phyloP scores from a whole-genome alignment of 2,797 vertebrate species.

The Gymnodraco acuticeps region DNA sequence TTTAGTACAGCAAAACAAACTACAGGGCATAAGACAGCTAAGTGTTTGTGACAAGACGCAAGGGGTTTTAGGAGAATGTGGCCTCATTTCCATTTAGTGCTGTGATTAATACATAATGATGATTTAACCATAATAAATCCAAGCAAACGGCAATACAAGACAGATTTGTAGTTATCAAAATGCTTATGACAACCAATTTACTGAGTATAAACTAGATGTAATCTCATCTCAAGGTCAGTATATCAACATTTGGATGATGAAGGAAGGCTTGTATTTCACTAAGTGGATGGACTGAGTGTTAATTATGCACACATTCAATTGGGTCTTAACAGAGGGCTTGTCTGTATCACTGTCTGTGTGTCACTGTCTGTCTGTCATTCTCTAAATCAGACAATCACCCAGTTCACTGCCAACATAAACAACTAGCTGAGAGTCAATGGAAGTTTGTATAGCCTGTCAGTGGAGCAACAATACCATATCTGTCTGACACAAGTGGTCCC shows the following conservation, averaged over 20 bases:
- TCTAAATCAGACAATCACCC: slow-evolving; percentile 47
- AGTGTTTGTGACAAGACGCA: too few species aligned
- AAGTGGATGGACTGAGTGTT: neutral
- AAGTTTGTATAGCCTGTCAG: slow-evolving; percentile 55
- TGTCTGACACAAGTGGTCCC: slow-evolving; percentile 65
- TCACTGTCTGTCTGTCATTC: slow-evolving; percentile 29
- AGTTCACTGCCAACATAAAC: slow-evolving; percentile 60
- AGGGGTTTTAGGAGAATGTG: too few species aligned
- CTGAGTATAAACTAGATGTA: neutral
- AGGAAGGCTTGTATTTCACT: neutral
- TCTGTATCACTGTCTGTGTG: slow-evolving; percentile 25
- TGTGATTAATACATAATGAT: too few species aligned
- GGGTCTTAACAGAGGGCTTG: slow-evolving; percentile 10
- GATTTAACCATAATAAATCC: too few species aligned
- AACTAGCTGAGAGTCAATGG: slow-evolving; percentile 49
- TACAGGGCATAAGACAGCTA: too few species aligned
- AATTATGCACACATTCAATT: slow-evolving; percentile 14
- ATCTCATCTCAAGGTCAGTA: too few species aligned
- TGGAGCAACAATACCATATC: slow-evolving; percentile 62
- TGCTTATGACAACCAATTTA: neutral
- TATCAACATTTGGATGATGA: neutral
- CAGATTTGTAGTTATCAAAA: neutral
- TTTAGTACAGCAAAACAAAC: too few species aligned
- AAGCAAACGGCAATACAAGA: neutral
- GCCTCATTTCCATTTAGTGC: too few species aligned